Base-by-base conservation (phyloP, 2,113 vertebrate genomes). In the Gallinago undulata region DNA sequence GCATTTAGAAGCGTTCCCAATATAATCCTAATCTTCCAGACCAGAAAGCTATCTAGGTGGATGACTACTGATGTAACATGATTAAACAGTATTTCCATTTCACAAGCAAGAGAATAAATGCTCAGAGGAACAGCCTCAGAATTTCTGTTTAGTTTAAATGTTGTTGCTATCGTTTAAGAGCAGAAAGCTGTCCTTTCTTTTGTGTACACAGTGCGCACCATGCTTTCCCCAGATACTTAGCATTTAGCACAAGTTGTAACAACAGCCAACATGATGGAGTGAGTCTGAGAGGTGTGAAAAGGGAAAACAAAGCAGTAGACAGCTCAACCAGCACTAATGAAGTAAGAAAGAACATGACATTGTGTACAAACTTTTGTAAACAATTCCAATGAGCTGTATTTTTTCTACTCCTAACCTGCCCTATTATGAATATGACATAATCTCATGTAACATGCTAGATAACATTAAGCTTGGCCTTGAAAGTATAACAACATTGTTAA, bases 41-140 rank as follows among this genome's bases (percentile, higher is more conserved):
- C 59, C 23, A 85, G 24, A 82, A 83, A 62, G 11, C 22, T 82
- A 8, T 21, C 69, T 66, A 45, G 18, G 15, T 56, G 19, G 27
- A 43, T 53, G 35, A 59, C 33, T 50, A 7, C 9, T 28, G 5
- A 30, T 12, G 4, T 48, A 57, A 41, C 4, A 4, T 22, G 21
- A 68, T 68, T 56, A 30, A 68, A 79, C 57, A 57, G 35, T 27
- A 68, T 24, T 72, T 8, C 14, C 24, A 41, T 13, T 7, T 19
- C 57, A 90, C 35, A 53, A 94, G 16, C 19, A 79, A 51, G 23
- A 91, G 13, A 60, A 39, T 10, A 59, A 96, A 91, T 81, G 93
- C 74, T 80, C 88, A 93, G 94, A 83, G 72, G 17, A 21, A 90
- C 53, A 87, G 43, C 51, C 72, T 94, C 77, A 94, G 98, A 97